Base-by-base conservation (phyloP, 2,888 invertebrate species). In the Drosophila pseudotalamancana region DNA sequence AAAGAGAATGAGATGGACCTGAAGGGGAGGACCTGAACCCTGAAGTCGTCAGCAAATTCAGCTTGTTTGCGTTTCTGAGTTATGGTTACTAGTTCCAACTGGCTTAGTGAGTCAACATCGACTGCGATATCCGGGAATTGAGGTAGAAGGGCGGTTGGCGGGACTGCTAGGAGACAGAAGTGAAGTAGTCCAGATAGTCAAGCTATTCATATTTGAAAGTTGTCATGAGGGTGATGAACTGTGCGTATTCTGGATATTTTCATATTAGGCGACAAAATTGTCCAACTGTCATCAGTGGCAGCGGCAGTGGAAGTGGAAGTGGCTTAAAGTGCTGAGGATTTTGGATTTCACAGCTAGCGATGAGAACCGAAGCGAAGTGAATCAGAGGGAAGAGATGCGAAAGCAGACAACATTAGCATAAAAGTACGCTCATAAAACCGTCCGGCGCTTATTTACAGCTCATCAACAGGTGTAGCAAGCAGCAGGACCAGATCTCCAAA, bases 1-100 rank as follows among this genome's bases (percentile, higher is more conserved):
- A n/a, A n/a, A n/a, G n/a, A n/a, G n/a, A n/a, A n/a, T n/a, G n/a
- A 16, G 11, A 27, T 6, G 40, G 21, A 2, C 5, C 23, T 25
- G 27, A 16, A 16, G 43, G 29, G 16, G 0, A 16, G 43, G 29
- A n/a, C 0, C 50, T 2, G 14, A 12, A 29, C 21, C 21, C 59
- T 4, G 8, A 11, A 12, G 27, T 50, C 50, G 49, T 80, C 78
- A 79, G 83, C 83, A 77, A 77, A 72, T 77, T 85, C 75, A 69
- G 67, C 80, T 75, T 83, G 86, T 83, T 82, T 77, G 82, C 86
- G 68, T 73, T 83, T 57, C 77, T 77, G 83, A 83, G 82, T 83
- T 82, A 83, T 85, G 86, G 83, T 77, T 82, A 85, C 77, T 80
- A 83, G 48, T 77, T 80, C 80, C 75, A 85, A 80, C 86, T 85